Evolutionary conservation across 2,888 invertebrate genomes (phyloP), one percentile per base, ranked within the genome.

Genomic region (Ophioninae sp.): DNA sequence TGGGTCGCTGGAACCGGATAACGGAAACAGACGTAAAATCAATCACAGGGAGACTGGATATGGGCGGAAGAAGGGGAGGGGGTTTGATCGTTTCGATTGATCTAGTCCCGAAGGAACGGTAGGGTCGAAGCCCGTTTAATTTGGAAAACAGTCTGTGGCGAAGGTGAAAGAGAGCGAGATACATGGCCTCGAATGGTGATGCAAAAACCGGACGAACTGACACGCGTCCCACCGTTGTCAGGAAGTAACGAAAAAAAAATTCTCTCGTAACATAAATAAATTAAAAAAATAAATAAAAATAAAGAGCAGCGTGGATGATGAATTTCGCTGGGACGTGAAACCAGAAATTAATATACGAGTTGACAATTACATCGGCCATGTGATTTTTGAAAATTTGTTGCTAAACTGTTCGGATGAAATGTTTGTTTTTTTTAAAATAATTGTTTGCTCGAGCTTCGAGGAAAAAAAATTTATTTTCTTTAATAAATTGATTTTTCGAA

Each of bases 1-100:
- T 56, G 6, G 23, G n/a, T 8, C 0, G 51, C 10, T 74, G 69
- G 65, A 39, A 65, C 30, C 37, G 71, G 75, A 63, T 23, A 72
- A 75, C 81, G 78, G 71, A 77, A 82, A 58, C 73, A 67, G 71
- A 82, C 77, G 81, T 51, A 81, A 78, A 83, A 85, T 85, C 83
- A 83, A 85, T 85, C 85, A 85, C 81, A 74, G 72, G 58, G 75
- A 39, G 51, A 0, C 13, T 17, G 51, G 17, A 30, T 30, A 30
- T 30, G 30, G 30, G 30, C 30, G 30, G 30, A 30, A 30, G 30
- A 30, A 2, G 30, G 30, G 30, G 30, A 13, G 1, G 44, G 65
- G 72, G 74, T 72, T 69, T 41, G 73, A 76, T 69, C 85, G 75
- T 23, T 65, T 59, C 68, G 71, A 83, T 80, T 75, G 73, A 56